Base-by-base conservation (phyloP, 2,888 invertebrate species). In the Melinaea menophilus region DNA sequence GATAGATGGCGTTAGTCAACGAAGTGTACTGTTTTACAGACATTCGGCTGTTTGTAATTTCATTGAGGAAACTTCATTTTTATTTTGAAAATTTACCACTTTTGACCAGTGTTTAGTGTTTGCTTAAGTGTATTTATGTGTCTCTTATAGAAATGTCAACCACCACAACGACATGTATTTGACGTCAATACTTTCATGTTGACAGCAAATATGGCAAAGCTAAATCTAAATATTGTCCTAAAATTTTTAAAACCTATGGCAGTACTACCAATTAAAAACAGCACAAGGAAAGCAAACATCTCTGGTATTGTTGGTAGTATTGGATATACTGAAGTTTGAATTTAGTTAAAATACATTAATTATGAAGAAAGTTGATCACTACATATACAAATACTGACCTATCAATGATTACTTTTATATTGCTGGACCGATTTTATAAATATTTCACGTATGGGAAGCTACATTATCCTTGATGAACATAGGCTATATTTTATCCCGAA, bases 261-360 rank as follows among this genome's bases (percentile, higher is more conserved):
- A 68, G 68, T 65, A 68, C 66, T 46, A 66, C 64, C 51, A 66
- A 69, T 62, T 65, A 68, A 54, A 68, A 70, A 67, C 67, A 68
- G 61, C 65, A 68, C 65, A 68, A 65, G 62, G 65, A 70, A 70
- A 65, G n/a, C n/a, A n/a, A n/a, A n/a, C n/a, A n/a, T n/a, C 63
- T 67, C 67, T 64, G 60, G 58, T 65, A 63, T 67, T 56, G 63
- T 66, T 9, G 11, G 45, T 59, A 66, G 59, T 63, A 63, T 63
- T 66, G 61, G 60, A 66, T 51, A 55, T 55, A 55, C 46, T 45
- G 55, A 58, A 61, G 60, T 66, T 56, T 46, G 58, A 45, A 45
- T 45, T 45, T 45, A 11, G 45, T 9, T 45, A 9, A 9, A 45
- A 45, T 45, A 45, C 11, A 45, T 45, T 45, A 45, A 45, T 45